phyloP scores from a whole-genome alignment of 2,113 vertebrate species.

The Lepus timidus region DNA sequence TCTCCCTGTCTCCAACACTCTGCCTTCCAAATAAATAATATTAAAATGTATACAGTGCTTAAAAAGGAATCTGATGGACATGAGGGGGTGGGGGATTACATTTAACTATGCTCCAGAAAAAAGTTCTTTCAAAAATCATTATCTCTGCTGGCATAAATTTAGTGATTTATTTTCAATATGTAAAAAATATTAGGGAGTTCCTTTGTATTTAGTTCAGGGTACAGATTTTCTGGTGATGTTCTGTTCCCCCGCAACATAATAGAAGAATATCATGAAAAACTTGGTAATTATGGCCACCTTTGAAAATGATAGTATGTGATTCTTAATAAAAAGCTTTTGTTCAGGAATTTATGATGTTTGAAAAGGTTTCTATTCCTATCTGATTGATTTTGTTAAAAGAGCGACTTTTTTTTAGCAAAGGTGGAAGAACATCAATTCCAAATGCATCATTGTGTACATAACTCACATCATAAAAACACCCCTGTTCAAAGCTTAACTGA shows the following conservation, averaged over 20 bases:
- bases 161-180: conserved; percentile 29
- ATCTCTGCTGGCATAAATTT: conserved; percentile 37
- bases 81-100: not conserved
- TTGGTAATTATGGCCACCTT: not conserved
- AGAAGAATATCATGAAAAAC: not conserved
- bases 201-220: not conserved
- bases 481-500: conserved; percentile 44
- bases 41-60: too few species aligned
- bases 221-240: not conserved
- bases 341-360: conserved; percentile 10
- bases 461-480: conserved; percentile 65
- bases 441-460: conserved; percentile 33
- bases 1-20: too few species aligned
- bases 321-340: not conserved
- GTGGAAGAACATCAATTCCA: conserved; percentile 5
- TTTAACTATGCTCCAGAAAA: conserved; percentile 18
- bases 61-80: too few species aligned
- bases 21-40: too few species aligned
- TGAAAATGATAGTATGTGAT: not conserved
- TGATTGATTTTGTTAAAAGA: conserved; percentile 32
- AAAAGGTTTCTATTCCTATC: conserved; percentile 8
- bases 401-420: conserved; percentile 12
- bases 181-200: not conserved
- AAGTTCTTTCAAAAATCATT: conserved; percentile 5
- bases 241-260: conserved; percentile 13